A percentile compares a stretch with the other conserved stretches of the same genome.
Conservation (phyloP, 2,113 vertebrate genomes). For the Isichthys henryi region DNA sequence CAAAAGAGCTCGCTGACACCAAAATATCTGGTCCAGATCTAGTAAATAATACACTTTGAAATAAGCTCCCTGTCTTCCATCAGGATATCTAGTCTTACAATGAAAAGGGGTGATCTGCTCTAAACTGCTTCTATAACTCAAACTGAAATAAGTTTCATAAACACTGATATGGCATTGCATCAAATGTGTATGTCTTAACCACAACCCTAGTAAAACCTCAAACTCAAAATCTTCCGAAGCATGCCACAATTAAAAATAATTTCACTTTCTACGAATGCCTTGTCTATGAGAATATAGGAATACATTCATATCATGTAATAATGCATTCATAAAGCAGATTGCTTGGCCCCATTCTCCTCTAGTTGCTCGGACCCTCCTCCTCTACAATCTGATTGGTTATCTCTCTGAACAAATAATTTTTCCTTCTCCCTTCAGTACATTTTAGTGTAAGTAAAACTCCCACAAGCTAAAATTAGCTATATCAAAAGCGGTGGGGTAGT, state of each 20-base stretch:
- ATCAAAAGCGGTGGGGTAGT: no score
- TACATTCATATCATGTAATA: neutral
- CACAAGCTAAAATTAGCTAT: no score
- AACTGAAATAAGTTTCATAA: neutral
- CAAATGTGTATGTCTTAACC: neutral
- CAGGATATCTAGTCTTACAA: neutral
- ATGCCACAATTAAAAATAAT: neutral
- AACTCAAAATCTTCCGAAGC: neutral
- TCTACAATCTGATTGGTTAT: no score
- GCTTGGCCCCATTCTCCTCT: no score
- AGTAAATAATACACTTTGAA: neutral
- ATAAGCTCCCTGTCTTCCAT: neutral
- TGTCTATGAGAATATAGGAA: neutral
- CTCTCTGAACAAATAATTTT: no score
- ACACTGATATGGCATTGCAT: neutral
- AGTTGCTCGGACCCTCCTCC: no score
- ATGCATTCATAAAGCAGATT: neutral
- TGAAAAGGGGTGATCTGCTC: neutral
- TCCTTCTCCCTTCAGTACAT: no score
- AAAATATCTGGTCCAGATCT: neutral
- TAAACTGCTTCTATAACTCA: neutral
- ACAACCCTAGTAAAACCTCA: neutral
- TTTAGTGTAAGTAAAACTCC: no score
- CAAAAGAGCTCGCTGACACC: neutral
- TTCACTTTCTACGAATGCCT: neutral